A percentile compares a stretch with the other conserved stretches of the same genome.
Evolutionary conservation across 2,113 vertebrate genomes (phyloP).

Genomic region (Notechis scutatus): DNA sequence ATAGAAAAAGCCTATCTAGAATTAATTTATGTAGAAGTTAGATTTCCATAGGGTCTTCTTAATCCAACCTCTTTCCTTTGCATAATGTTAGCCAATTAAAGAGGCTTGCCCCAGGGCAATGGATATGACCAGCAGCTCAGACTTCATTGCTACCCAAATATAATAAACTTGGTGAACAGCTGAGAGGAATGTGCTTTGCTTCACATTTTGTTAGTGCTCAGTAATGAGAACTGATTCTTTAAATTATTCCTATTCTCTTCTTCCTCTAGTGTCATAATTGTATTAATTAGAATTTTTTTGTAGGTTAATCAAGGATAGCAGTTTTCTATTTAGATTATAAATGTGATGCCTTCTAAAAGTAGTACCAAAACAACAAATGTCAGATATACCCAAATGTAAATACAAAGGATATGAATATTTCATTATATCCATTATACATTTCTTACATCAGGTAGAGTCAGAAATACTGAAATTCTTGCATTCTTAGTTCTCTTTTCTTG

Average conservation of each 20-base stretch:
- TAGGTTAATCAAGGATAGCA: not conserved
- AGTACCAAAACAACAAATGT: not conserved
- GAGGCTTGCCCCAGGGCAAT: not conserved
- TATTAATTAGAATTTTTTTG: not conserved
- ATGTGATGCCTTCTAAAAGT: not conserved
- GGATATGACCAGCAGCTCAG: not conserved
- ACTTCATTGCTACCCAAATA: not conserved
- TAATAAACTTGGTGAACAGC: not conserved
- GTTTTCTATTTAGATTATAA: not conserved
- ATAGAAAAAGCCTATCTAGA: not conserved
- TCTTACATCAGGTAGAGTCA: not conserved
- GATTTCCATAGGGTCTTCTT: not conserved
- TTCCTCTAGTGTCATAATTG: not conserved
- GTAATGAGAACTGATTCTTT: not conserved
- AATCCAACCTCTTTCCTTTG: not conserved
- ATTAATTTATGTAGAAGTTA: not conserved
- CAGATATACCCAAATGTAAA: not conserved
- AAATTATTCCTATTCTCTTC: not conserved
- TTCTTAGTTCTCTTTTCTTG: not conserved
- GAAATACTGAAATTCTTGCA: not conserved
- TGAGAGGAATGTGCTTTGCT: not conserved
- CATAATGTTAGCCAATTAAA: not conserved
- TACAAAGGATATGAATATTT: not conserved
- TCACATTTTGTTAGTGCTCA: not conserved
- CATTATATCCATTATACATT: not conserved